These are phyloP conservation scores for Uromys caudimaculatus DNA, from an alignment of 2,797 vertebrate genomes.

Conservation along the genomic window DNA sequence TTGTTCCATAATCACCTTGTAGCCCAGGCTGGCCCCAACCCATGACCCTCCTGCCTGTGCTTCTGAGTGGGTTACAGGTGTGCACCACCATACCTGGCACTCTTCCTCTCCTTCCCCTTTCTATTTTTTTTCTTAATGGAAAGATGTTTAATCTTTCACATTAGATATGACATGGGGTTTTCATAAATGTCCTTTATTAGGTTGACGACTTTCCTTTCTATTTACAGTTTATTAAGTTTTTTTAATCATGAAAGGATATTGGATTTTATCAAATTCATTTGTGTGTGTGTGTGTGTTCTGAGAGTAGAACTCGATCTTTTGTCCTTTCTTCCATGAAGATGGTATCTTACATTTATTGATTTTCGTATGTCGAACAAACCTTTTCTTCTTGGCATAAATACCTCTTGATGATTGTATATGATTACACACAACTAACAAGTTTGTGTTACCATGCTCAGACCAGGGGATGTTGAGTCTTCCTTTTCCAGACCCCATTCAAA, in stretches of 20 bases:
- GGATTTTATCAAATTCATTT: conserved; percentile 36
- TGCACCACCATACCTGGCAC: background rate
- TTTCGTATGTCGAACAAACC: background rate
- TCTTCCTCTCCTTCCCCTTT: background rate
- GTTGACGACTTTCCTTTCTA: conserved; percentile 10
- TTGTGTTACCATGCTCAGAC: background rate
- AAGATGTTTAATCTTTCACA: background rate
- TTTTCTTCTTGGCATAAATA: conserved; percentile 48
- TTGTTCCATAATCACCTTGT: background rate
- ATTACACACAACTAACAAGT: background rate
- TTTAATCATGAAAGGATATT: conserved; percentile 9
- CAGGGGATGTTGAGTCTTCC: background rate
- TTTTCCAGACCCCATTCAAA: background rate
- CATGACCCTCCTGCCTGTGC: background rate
- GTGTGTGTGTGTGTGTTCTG: background rate
- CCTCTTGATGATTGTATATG: background rate
- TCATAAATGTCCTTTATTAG: background rate
- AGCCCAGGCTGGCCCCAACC: background rate
- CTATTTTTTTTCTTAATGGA: background rate
- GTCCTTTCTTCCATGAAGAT: background rate
- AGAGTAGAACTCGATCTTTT: background rate
- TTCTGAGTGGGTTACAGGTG: background rate
- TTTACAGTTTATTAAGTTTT: background rate
- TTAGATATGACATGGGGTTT: background rate
- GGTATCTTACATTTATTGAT: background rate